Base-by-base conservation (phyloP, 2,888 invertebrate species). In the Aspidiotus destructor region DNA sequence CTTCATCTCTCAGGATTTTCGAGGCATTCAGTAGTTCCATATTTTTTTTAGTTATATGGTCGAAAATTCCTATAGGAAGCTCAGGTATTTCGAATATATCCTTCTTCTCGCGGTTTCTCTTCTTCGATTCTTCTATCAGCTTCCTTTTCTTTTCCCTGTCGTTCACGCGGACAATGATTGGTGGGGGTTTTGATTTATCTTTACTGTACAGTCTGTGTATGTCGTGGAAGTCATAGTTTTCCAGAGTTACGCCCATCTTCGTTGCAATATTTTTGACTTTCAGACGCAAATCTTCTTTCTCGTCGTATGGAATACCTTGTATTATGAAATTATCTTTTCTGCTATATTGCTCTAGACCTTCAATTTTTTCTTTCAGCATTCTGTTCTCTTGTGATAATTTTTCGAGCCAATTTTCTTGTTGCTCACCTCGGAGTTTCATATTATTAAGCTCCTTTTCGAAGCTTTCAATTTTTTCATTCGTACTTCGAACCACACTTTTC, bases 51-150 rank as follows among this genome's bases (percentile, higher is more conserved):
- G n/a, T n/a, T n/a, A n/a, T n/a, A n/a, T n/a, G n/a, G n/a, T n/a
- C n/a, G n/a, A n/a, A n/a, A n/a, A n/a, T n/a, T n/a, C n/a, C n/a
- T n/a, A n/a, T n/a, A n/a, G n/a, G 48, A n/a, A 48, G 3, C 48
- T 11, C 48, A 13, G 48, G 48, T 48, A n/a, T 48, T 48, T 48
- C 48, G 48, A 48, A 48, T 48, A 48, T 48, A n/a, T n/a, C n/a
- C n/a, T 48, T 48, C n/a, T n/a, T n/a, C n/a, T 48, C 48, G 48
- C 48, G 48, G 48, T 48, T 48, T 48, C 48, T 48, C n/a, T n/a
- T 48, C 48, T 48, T 48, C 6, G 48, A 48, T n/a, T 48, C 48
- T 48, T n/a, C n/a, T 48, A 48, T 48, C n/a, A 48, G 48, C 10
- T 48, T 48, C 48, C n/a, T 48, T n/a, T 48, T 48, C 48, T 48